phyloP scores from a whole-genome alignment of 2,797 vertebrate genomes.

The Antrozous pallidus region DNA sequence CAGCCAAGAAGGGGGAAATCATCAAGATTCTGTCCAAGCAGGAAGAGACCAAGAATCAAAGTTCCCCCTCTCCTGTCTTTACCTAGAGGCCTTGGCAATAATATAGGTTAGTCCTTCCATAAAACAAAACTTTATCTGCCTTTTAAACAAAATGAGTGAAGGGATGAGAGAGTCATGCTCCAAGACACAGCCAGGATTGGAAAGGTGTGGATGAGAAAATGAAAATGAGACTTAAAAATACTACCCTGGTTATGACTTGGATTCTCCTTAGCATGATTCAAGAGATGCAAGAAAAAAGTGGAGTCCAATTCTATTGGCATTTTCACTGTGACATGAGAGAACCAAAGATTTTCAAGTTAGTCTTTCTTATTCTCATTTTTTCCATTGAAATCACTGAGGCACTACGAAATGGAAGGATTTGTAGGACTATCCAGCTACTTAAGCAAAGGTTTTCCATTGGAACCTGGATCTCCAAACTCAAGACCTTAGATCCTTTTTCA shows the following conservation, averaged over 20 bases:
- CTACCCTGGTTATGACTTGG: background rate
- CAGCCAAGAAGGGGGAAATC: background rate
- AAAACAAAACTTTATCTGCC: background rate
- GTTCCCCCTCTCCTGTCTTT: background rate
- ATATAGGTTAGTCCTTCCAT: background rate
- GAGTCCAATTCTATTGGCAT: background rate
- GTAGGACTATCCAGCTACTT: background rate
- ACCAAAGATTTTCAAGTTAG: background rate
- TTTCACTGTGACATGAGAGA: background rate
- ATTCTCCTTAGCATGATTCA: background rate
- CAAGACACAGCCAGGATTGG: background rate
- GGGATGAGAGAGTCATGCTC: too few relatives aligned
- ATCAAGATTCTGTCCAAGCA: background rate
- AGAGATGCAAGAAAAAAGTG: background rate
- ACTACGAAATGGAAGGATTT: background rate
- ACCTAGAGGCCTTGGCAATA: background rate
- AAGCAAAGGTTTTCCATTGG: background rate
- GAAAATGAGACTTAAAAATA: background rate
- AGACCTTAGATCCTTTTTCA: background rate
- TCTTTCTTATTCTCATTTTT: background rate
- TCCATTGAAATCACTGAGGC: background rate
- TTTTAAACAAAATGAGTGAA: background rate
- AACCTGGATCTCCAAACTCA: background rate
- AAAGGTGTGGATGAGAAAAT: background rate
- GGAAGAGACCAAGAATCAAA: background rate